These are phyloP conservation scores for Taurulus bubalis DNA, from an alignment of 2,113 vertebrate genomes.

Conservation along the genomic window DNA sequence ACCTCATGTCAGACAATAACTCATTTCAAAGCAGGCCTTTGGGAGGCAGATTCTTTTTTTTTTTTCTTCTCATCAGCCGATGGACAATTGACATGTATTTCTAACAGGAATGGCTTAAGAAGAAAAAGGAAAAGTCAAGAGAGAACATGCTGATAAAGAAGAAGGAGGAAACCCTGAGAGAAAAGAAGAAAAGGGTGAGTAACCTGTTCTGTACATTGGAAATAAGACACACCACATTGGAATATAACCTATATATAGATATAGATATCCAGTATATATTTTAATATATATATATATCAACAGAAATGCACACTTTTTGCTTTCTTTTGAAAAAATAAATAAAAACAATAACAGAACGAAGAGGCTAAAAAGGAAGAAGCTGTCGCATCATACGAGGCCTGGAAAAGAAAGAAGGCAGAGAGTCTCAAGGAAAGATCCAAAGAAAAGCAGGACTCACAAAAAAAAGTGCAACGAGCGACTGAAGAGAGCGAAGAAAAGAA, in stretches of 20 bases:
- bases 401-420: conserved; percentile 90
- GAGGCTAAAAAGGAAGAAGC: conserved; percentile 87
- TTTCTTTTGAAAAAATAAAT: conserved; percentile 1
- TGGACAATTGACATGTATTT: not conserved
- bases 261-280: too few species aligned
- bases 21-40: not conserved
- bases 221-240: not conserved
- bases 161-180: conserved; percentile 86
- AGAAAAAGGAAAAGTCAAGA: conserved; percentile 86
- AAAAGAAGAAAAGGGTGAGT: conserved; percentile 86
- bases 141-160: conserved; percentile 85
- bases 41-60: not conserved
- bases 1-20: not conserved
- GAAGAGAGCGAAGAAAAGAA: conserved; percentile 84
- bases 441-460: conserved; percentile 81
- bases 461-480: conserved; percentile 78
- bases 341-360: conserved; percentile 67
- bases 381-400: conserved; percentile 89
- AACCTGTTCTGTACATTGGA: not conserved
- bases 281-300: not conserved
- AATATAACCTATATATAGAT: not conserved
- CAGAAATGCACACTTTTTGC: not conserved
- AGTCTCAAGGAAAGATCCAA: conserved; percentile 82
- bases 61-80: not conserved
- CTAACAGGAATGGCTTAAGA: conserved; percentile 91